These are phyloP conservation scores for Brachyistius frenatus DNA, from an alignment of 2,113 vertebrate species.

Conservation along the genomic window DNA sequence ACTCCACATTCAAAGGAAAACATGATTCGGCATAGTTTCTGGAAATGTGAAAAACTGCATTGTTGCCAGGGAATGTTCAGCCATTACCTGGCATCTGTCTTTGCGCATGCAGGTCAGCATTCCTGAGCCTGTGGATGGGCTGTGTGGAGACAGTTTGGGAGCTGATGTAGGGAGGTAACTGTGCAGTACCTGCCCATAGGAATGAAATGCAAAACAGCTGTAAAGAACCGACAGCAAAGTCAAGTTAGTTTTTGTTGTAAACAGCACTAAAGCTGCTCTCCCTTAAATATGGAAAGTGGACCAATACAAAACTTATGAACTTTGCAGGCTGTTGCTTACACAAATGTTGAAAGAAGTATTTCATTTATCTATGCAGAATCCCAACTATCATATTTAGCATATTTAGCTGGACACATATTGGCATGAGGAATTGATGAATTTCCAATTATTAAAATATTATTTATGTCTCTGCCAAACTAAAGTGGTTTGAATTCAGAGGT, in stretches of 20 bases:
- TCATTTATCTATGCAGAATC: neutral
- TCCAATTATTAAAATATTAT: neutral
- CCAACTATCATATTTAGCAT: neutral
- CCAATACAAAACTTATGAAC: neutral
- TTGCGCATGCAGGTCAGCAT: slow-evolving; percentile 41
- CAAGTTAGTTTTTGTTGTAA: neutral
- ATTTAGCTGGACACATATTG: too few species aligned
- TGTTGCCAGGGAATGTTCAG: slow-evolving; percentile 46
- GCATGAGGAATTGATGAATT: neutral
- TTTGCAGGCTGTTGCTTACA: neutral
- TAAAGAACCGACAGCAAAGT: slow-evolving; percentile 14
- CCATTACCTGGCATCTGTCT: slow-evolving; percentile 61
- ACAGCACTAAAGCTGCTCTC: neutral
- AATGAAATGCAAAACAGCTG: slow-evolving; percentile 58
- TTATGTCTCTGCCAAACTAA: neutral
- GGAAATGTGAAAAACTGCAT: slow-evolving; percentile 31
- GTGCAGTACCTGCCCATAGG: slow-evolving; percentile 23
- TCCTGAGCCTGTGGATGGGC: slow-evolving; percentile 27
- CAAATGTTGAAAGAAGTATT: neutral
- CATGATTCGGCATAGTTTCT: slow-evolving; percentile 18
- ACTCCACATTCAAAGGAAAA: slow-evolving; percentile 28
- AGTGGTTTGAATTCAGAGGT: too few species aligned
- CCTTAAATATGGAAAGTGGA: neutral
- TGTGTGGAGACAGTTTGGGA: slow-evolving; percentile 9
- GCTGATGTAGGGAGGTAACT: slow-evolving; percentile 40